Conservation (phyloP, 2,888 invertebrate species). For the Agrochola circellaris region DNA sequence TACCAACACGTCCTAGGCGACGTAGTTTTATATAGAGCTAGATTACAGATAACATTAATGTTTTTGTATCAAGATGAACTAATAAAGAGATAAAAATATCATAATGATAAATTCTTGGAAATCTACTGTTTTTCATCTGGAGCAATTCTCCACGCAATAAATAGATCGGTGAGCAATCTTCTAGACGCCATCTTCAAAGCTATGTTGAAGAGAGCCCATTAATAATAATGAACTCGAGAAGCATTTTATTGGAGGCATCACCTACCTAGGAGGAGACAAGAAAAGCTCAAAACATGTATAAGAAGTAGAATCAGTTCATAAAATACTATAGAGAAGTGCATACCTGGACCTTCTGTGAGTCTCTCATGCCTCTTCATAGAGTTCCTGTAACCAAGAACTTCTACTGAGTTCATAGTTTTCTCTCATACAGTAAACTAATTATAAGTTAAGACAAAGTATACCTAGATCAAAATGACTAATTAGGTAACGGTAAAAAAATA, state of each 20-base stretch:
- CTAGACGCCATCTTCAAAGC: not conserved
- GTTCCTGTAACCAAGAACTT: conserved; percentile 3
- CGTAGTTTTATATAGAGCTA: conserved; percentile 42
- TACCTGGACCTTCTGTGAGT: not conserved
- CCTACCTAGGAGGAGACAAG: not conserved
- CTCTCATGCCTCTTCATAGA: not conserved
- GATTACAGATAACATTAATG: conserved; percentile 23
- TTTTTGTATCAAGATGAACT: conserved; percentile 32
- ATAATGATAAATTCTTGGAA: conserved; percentile 32
- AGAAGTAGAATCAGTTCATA: not conserved
- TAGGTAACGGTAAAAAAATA: conserved; percentile 8
- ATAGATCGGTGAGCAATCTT: not conserved
- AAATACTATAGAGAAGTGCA: not conserved
- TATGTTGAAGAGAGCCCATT: not conserved
- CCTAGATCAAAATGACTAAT: conserved; percentile 12
- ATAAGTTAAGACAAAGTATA: no score
- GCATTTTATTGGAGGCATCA: not conserved
- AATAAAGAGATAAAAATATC: conserved; percentile 53
- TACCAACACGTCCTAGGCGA: conserved; percentile 67
- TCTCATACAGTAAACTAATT: not conserved
- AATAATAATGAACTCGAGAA: not conserved
- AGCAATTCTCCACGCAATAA: conserved; percentile 8
- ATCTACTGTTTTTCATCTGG: conserved; percentile 26
- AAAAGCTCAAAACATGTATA: not conserved
- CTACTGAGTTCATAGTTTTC: not conserved